Percentiles rank a stretch among this genome's conserved stretches.
Evolutionary conservation across 1,140 invertebrate species (phyloP).

Genomic region (Laupala kohalensis): DNA sequence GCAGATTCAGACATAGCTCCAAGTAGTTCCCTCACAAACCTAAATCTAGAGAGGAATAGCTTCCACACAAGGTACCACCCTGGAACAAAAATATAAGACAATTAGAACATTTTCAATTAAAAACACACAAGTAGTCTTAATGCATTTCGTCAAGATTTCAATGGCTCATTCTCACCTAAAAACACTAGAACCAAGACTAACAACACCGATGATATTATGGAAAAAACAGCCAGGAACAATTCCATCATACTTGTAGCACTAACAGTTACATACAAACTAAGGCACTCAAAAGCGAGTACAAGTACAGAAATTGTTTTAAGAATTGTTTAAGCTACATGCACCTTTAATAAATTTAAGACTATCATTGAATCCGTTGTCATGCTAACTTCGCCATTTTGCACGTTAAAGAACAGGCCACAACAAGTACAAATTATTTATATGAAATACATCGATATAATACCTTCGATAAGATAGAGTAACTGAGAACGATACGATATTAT

Average conservation of each 20-base stretch:
- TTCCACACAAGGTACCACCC: conserved; percentile 88
- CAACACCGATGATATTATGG: conserved; percentile 31
- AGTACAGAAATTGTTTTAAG: background rate
- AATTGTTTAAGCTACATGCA: background rate
- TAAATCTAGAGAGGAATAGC: conserved; percentile 71
- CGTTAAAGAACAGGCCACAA: background rate
- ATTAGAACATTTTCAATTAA: background rate
- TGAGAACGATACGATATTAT: background rate
- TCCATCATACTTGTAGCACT: conserved; percentile 30
- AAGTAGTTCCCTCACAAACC: conserved; percentile 71
- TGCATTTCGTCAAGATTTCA: background rate
- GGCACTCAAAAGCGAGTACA: background rate
- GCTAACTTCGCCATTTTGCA: background rate
- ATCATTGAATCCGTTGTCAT: background rate
- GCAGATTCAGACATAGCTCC: conserved; percentile 48
- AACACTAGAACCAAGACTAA: conserved; percentile 34
- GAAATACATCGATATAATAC: background rate
- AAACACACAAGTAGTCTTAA: background rate
- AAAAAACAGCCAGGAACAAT: conserved; percentile 31
- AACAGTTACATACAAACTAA: background rate
- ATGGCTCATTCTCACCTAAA: conserved; percentile 29
- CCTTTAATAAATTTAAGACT: background rate
- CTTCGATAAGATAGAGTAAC: background rate
- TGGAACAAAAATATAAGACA: conserved; percentile 28
- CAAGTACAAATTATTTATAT: background rate